A percentile compares a stretch with the other conserved stretches of the same genome.
These are phyloP conservation scores for Tetragonula carbonaria DNA, from an alignment of 2,888 invertebrate species.

Conservation along the genomic window DNA sequence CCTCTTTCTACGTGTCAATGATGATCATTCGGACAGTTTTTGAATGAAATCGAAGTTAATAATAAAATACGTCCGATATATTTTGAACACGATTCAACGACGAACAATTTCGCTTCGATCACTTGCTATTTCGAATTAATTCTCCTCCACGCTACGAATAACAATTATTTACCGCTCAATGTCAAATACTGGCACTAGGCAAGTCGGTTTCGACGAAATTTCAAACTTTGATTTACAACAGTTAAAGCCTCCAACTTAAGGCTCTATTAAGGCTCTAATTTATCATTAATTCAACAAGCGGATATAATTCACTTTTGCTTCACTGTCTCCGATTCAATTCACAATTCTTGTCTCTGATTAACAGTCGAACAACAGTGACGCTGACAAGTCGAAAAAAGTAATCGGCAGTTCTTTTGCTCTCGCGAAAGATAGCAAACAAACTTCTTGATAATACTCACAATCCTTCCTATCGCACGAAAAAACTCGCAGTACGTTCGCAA, in stretches of 20 bases:
- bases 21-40: neutral
- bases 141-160: neutral
- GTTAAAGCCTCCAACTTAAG: too few species aligned
- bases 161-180: neutral
- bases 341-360: too few species aligned
- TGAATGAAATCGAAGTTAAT: neutral
- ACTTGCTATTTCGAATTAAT: neutral
- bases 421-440: neutral
- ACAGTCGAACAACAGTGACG: too few species aligned
- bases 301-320: too few species aligned
- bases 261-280: too few species aligned
- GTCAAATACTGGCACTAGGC: neutral
- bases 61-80: neutral
- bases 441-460: neutral
- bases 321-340: too few species aligned
- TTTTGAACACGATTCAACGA: neutral
- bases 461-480: neutral
- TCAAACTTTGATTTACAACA: too few species aligned
- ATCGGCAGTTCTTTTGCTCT: neutral
- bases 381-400: neutral
- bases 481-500: neutral
- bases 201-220: too few species aligned
- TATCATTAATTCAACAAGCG: too few species aligned
- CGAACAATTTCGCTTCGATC: too few species aligned
- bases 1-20: neutral